Evolutionary conservation across 2,113 vertebrate species (phyloP).

Genomic region (Cichladusa arquata): DNA sequence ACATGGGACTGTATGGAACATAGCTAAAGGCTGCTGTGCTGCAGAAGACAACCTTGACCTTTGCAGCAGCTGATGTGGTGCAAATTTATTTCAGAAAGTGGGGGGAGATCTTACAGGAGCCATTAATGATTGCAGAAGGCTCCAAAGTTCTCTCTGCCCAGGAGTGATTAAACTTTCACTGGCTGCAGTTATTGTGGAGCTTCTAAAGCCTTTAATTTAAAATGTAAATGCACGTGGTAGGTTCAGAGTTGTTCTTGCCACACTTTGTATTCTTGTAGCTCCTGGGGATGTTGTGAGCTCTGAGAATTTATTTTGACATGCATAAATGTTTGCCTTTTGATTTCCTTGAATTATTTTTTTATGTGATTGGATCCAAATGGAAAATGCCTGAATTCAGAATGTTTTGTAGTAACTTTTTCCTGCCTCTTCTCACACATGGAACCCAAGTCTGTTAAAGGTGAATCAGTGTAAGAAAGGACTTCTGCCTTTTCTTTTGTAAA

Average conservation of each 20-base stretch:
- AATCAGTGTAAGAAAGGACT: background rate
- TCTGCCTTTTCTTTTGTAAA: background rate
- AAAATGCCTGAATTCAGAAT: background rate
- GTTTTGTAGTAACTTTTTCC: background rate
- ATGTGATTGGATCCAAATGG: background rate
- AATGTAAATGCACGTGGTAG: background rate
- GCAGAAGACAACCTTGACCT: background rate
- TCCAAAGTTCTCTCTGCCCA: background rate
- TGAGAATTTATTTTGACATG: background rate
- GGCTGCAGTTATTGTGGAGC: background rate
- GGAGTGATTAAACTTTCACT: background rate
- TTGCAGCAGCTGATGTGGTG: background rate
- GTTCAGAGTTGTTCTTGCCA: background rate
- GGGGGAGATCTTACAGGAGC: background rate
- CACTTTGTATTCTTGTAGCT: background rate
- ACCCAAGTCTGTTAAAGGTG: background rate
- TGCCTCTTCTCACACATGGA: background rate
- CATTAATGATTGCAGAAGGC: background rate
- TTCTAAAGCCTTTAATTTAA: background rate
- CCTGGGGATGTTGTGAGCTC: background rate
- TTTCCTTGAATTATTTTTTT: background rate
- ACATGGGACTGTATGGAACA: rapidly evolving
- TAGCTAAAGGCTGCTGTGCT: background rate
- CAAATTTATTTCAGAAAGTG: background rate
- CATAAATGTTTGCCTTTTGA: background rate